phyloP scores from a whole-genome alignment of 2,888 invertebrate species.

The Cremastinae sp. region DNA sequence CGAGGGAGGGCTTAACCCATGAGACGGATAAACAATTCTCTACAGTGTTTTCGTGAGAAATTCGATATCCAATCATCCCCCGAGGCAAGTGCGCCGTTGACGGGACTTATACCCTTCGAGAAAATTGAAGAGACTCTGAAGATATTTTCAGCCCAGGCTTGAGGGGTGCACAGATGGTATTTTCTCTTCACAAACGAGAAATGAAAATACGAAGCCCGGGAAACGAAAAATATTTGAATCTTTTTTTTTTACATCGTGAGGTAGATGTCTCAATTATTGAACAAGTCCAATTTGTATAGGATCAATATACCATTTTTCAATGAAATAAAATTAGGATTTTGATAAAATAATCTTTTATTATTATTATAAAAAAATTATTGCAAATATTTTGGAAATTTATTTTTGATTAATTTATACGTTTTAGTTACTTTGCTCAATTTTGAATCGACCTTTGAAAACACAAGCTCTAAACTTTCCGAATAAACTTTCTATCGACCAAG shows the following conservation, averaged over 20 bases:
- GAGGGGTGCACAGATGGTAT: constrained; percentile 5
- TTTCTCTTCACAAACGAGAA: constrained; percentile 22
- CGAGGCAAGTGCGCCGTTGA: constrained; percentile 12
- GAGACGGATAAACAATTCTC: constrained; percentile 27
- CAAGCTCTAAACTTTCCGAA: no score
- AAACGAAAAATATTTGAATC: not conserved
- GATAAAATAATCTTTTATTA: no score
- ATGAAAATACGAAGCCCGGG: constrained; percentile 19
- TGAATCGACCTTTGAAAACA: no score
- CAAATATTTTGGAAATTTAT: no score
- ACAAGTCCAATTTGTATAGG: no score
- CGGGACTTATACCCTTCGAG: constrained; percentile 28
- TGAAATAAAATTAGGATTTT: no score
- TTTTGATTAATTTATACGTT: no score
- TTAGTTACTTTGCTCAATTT: no score
- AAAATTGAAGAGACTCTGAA: constrained; percentile 49
- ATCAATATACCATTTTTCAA: no score
- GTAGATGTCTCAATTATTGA: constrained; percentile 5
- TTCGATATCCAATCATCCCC: constrained; percentile 54
- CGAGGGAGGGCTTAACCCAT: not conserved
- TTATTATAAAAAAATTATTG: no score
- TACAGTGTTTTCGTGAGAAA: constrained; percentile 36
- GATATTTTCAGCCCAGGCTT: not conserved
- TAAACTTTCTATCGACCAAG: no score
- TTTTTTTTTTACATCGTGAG: constrained; percentile 2